phyloP scores from a whole-genome alignment of 64 coral and sea anemone genomes.

The Platygyra sinensis region DNA sequence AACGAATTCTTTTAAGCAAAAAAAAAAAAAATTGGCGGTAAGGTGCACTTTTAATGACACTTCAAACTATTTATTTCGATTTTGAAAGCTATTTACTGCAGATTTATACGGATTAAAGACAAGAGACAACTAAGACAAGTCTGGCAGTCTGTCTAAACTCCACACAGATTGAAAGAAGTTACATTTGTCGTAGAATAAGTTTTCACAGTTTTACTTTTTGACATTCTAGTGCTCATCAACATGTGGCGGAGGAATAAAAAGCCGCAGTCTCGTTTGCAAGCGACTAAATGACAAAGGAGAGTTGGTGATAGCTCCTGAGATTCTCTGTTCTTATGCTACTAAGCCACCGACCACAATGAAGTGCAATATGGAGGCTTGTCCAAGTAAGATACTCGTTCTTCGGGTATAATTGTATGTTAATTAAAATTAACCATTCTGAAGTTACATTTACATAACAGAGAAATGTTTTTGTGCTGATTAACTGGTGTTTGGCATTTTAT shows the following conservation, averaged over 20 bases:
- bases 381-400: background rate
- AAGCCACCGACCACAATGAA: background rate
- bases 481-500: too few species aligned
- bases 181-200: background rate
- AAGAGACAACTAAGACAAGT: too few species aligned
- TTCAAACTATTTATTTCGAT: too few species aligned
- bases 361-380: slow-evolving; percentile 20
- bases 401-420: too few species aligned
- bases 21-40: too few species aligned
- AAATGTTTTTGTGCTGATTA: background rate
- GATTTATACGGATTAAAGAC: too few species aligned
- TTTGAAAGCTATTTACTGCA: too few species aligned
- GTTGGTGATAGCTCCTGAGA: background rate
- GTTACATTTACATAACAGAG: background rate
- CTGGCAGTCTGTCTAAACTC: too few species aligned
- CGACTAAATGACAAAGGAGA: background rate
- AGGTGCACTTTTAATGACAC: too few species aligned
- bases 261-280: slow-evolving; percentile 6
- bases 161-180: too few species aligned
- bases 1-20: too few species aligned
- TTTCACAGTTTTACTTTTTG: background rate
- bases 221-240: slow-evolving; percentile 47
- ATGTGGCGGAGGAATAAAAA: slow-evolving; percentile 31
- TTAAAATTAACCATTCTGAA: too few species aligned
- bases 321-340: slow-evolving; percentile 20